Evolutionary conservation across 2,113 vertebrate species (phyloP).

Genomic region (Scophthalmus maximus): DNA sequence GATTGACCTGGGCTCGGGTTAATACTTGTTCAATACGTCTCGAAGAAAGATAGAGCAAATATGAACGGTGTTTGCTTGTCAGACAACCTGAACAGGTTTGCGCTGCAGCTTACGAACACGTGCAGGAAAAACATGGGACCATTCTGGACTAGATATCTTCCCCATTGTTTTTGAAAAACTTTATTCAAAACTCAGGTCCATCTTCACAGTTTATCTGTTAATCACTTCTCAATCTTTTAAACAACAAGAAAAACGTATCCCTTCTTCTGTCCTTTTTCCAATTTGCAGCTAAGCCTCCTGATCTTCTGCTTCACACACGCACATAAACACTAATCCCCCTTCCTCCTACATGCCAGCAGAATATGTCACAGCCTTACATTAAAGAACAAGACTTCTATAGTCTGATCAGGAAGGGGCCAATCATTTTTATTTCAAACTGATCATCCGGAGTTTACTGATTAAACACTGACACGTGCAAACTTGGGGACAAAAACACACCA

Average conservation of each 20-base stretch:
- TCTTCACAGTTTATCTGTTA: too few relatives aligned
- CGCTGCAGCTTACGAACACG: not conserved
- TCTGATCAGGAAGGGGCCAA: not conserved
- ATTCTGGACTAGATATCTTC: too few relatives aligned
- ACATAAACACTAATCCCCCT: slow-evolving; percentile 2
- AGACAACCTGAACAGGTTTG: not conserved
- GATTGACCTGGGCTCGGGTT: slow-evolving; percentile 8
- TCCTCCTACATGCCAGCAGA: not conserved
- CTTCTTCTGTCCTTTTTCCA: not conserved
- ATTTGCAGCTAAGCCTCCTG: slow-evolving; percentile 1
- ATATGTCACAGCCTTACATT: not conserved
- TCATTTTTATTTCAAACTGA: rapidly evolving
- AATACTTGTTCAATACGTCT: not conserved
- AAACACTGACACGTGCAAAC: not conserved
- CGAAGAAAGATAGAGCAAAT: not conserved
- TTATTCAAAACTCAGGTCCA: too few relatives aligned
- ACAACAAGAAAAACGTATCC: not conserved
- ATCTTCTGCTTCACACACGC: slow-evolving; percentile 14
- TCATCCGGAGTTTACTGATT: not conserved
- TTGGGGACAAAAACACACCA: not conserved
- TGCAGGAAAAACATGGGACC: not conserved
- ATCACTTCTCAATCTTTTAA: too few relatives aligned
- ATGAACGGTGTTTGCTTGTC: not conserved
- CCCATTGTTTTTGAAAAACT: too few relatives aligned
- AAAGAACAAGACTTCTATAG: not conserved